phyloP scores from a whole-genome alignment of 2,888 invertebrate species.

The Plusia festucae region DNA sequence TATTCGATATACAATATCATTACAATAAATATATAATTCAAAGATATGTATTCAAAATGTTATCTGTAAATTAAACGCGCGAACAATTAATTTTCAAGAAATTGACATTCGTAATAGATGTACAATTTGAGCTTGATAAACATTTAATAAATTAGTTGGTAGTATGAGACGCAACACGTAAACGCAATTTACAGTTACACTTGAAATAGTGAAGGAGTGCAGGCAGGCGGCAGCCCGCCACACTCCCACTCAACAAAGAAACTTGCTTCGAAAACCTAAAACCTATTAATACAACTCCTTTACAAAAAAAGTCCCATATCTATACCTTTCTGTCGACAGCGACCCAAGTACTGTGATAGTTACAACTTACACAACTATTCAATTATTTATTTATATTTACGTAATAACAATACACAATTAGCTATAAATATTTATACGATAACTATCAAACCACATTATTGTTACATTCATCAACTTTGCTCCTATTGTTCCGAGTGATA shows the following conservation, averaged over 20 bases:
- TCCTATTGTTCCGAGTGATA: constrained; percentile 81
- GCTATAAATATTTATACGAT: constrained; percentile 90
- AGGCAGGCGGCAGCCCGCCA: constrained; percentile 24
- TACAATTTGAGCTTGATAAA: constrained; percentile 80
- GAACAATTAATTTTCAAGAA: constrained; percentile 71
- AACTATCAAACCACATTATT: constrained; percentile 88
- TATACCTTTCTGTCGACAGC: constrained; percentile 75
- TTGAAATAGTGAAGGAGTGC: constrained; percentile 36
- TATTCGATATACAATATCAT: constrained; percentile 76
- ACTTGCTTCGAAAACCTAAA: constrained; percentile 68
- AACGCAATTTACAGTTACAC: constrained; percentile 65
- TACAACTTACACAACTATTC: constrained; percentile 88
- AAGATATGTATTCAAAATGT: constrained; percentile 84
- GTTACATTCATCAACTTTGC: constrained; percentile 82
- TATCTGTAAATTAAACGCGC: constrained; percentile 85
- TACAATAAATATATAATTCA: constrained; percentile 83
- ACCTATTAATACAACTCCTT: constrained; percentile 80
- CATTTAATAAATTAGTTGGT: constrained; percentile 70
- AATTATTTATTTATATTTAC: constrained; percentile 89
- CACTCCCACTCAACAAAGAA: constrained; percentile 62
- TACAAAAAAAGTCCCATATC: constrained; percentile 76
- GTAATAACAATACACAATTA: constrained; percentile 90
- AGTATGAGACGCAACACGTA: constrained; percentile 77
- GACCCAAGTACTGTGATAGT: constrained; percentile 85
- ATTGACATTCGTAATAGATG: constrained; percentile 84